Conservation (phyloP, 2,113 vertebrate genomes). For the Psittacula cyanocephala region DNA sequence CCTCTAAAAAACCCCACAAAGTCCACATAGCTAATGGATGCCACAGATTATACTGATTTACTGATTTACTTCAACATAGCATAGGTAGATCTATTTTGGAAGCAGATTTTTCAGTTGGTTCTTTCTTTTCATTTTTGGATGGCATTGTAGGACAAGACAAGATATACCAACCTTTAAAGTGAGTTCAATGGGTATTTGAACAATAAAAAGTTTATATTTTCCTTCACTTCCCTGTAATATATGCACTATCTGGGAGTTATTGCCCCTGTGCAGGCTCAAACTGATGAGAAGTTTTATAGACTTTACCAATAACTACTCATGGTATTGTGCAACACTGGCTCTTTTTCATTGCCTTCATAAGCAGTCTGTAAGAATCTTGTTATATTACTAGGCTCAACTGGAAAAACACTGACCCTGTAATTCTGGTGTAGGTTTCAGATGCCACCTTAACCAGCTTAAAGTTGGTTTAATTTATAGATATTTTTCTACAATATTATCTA, state of each 20-base stretch:
- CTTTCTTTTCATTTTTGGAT: background rate
- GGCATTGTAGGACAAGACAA: background rate
- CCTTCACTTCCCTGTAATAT: background rate
- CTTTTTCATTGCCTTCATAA: background rate
- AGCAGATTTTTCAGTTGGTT: background rate
- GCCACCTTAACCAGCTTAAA: background rate
- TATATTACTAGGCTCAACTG: background rate
- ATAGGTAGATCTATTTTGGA: background rate
- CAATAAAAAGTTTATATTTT: rapidly evolving
- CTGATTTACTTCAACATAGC: background rate
- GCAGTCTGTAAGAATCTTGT: background rate
- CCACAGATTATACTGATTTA: background rate
- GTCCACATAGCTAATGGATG: background rate
- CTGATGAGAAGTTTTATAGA: background rate
- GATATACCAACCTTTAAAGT: background rate
- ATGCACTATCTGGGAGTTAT: rapidly evolving
- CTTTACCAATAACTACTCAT: background rate
- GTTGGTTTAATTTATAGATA: background rate
- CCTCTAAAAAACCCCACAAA: rapidly evolving
- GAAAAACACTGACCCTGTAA: background rate
- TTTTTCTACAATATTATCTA: too few relatives aligned
- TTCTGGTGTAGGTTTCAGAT: background rate
- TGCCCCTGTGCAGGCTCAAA: background rate
- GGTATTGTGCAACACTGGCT: background rate
- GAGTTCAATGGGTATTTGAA: rapidly evolving